phyloP scores from a whole-genome alignment of 2,797 vertebrate species.

The Lagorchestes hirsutus region DNA sequence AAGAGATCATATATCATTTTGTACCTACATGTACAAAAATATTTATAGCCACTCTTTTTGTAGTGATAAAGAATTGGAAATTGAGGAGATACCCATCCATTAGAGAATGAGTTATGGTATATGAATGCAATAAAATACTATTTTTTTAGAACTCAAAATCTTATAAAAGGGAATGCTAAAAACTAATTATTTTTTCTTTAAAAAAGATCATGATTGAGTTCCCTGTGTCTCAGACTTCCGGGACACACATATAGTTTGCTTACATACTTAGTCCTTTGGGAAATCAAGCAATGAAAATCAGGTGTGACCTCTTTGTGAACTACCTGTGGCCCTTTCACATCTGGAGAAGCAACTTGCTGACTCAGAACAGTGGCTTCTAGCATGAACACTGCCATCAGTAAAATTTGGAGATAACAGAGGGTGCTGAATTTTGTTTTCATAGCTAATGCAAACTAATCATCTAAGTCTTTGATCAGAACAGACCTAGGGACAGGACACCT shows the following conservation, averaged over 20 bases:
- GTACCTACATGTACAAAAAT: no score
- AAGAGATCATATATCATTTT: no score
- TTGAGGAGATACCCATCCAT: no score
- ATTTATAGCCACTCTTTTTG: no score
- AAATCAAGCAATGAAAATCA: not conserved
- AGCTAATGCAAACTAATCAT: slow-evolving; percentile 41
- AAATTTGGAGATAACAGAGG: not conserved
- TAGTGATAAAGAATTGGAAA: no score
- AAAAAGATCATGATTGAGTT: not conserved
- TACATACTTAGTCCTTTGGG: not conserved
- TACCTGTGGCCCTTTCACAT: not conserved
- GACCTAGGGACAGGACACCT: not conserved
- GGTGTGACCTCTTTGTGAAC: fast-evolving
- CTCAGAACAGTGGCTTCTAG: not conserved
- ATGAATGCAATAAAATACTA: no score
- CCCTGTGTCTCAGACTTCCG: not conserved
- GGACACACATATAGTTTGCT: not conserved
- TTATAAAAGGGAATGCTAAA: no score
- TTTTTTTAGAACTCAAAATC: no score
- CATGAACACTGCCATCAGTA: not conserved
- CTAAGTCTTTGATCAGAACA: slow-evolving; percentile 46
- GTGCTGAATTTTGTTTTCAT: slow-evolving; percentile 12
- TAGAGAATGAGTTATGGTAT: no score
- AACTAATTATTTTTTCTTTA: no score
- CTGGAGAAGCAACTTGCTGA: not conserved